Percentiles rank a stretch among this genome's conserved stretches.
Evolutionary conservation across 2,797 vertebrate species (phyloP).

Genomic region (Enteromius mattozi): DNA sequence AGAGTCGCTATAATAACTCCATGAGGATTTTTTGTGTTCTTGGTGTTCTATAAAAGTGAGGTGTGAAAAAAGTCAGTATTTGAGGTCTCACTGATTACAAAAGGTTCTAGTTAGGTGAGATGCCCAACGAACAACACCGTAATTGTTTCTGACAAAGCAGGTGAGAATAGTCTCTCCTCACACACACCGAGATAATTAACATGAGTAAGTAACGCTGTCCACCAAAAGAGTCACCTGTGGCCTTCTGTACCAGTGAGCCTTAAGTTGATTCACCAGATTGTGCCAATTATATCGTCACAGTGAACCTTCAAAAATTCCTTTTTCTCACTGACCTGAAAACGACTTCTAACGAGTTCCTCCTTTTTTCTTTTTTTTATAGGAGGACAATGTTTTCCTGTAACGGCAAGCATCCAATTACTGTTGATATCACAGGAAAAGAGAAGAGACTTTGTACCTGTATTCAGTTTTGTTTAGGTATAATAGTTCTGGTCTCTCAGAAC

Average conservation of each 20-base stretch:
- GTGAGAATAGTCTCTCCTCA: conserved; percentile 5
- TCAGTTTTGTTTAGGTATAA: conserved; percentile 41
- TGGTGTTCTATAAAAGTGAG: not conserved
- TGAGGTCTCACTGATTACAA: not conserved
- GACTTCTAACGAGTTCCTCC: not conserved
- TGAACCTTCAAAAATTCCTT: conserved; percentile 5
- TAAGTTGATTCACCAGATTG: not conserved
- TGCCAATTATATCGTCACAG: conserved; percentile 18
- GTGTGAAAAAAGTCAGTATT: not conserved
- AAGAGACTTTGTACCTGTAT: not conserved
- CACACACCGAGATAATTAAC: conserved; percentile 32
- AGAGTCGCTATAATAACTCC: not conserved
- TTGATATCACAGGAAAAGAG: conserved; percentile 3
- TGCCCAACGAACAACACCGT: not conserved
- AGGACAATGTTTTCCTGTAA: not conserved
- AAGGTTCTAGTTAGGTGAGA: conserved; percentile 7
- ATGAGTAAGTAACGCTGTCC: conserved; percentile 1
- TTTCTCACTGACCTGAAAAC: conserved; percentile 1
- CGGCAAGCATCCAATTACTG: not conserved
- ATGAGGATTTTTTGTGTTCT: too few species aligned
- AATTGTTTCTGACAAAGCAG: conserved; percentile 11
- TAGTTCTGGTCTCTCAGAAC: conserved; percentile 48
- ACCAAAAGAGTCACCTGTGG: conserved; percentile 12
- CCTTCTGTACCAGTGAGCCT: not conserved
- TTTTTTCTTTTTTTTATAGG: not conserved